Conservation (phyloP, 2,797 vertebrate species). For the Hirundo rustica region DNA sequence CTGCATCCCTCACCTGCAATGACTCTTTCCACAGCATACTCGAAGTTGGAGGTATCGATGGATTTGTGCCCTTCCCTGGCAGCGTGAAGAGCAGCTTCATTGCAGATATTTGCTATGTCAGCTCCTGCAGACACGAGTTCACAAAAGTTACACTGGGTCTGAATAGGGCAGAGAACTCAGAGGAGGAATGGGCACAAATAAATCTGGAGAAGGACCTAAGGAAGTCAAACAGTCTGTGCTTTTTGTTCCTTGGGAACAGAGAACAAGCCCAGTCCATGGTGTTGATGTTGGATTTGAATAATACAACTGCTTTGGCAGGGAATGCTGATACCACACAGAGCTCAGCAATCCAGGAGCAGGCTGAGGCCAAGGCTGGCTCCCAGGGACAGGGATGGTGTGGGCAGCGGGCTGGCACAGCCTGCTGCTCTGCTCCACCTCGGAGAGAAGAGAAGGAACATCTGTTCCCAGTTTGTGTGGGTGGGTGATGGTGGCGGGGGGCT, state of each 20-base stretch:
- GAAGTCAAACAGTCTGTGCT: not conserved
- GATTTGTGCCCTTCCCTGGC: conserved; percentile 93
- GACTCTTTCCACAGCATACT: conserved; percentile 94
- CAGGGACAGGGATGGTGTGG: not conserved
- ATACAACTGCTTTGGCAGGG: not conserved
- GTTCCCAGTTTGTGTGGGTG: conserved; percentile 17
- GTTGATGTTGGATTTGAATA: conserved; percentile 35
- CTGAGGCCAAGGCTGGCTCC: conserved; percentile 13
- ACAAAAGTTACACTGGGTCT: not conserved
- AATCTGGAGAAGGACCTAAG: not conserved
- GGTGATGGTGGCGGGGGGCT: not conserved
- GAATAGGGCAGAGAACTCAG: not conserved
- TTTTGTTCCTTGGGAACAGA: conserved; percentile 33
- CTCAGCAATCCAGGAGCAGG: not conserved
- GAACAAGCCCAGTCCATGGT: not conserved
- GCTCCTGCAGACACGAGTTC: conserved; percentile 81
- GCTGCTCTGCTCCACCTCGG: not conserved
- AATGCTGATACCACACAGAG: not conserved
- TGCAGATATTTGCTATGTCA: conserved; percentile 98
- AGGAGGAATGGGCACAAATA: not conserved
- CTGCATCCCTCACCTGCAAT: conserved; percentile 82
- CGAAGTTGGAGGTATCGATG: conserved; percentile 91
- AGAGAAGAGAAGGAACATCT: not conserved
- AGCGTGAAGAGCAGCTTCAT: conserved; percentile 94
- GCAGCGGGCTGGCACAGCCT: not conserved